Evolutionary conservation across 2,113 vertebrate species (phyloP), one percentile per base, ranked within the genome.

Genomic region (Sinocyclocheilus anshuiensis): DNA sequence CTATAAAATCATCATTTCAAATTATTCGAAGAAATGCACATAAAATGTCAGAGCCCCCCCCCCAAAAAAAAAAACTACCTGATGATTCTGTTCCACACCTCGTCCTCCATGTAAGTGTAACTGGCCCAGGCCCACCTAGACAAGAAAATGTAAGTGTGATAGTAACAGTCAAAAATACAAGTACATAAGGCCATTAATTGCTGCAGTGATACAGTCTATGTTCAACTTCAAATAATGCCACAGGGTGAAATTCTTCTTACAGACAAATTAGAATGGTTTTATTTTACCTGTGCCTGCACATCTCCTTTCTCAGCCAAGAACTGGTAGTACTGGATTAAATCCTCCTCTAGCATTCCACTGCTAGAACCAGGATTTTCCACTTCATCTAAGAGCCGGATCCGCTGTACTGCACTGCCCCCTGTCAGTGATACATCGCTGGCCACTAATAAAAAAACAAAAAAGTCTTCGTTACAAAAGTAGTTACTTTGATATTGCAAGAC

Each of bases 271-370:
- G 6, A 29, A 45, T 4, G 18, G 39, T 76, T 71, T 69, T 33
- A n/a, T 8, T 83, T 71, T 91, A 97, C 98, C 97, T 99, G 98
- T 42, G 98, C 98, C 92, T 99, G 98, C 22, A 99, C 96, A n/a
- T 99, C 98, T 82, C 98, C 98, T 75, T 99, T 99, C 93, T 99
- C 98, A 74, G 98, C 98, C 87, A 99, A 93, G 88, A 99, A 99
- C 92, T 99, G 98, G 83, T 99, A 99, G 92, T 99, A 99, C 81
- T 99, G 98, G 92, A 99, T 99, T 83, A 99, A 93, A 87, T 99
- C 98, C 92, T 99, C 98, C 92, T 99, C 98, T 63, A 99, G 92
- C 98, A 99, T 99, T 4, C 97, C 98, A 84, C 96, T 99, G 90
- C 96, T 96, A 90, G 97, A 97, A 61, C 98, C 98, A 0, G 98